Conservation (phyloP, 1,140 invertebrate genomes). For the Apocrypta bakeri region DNA sequence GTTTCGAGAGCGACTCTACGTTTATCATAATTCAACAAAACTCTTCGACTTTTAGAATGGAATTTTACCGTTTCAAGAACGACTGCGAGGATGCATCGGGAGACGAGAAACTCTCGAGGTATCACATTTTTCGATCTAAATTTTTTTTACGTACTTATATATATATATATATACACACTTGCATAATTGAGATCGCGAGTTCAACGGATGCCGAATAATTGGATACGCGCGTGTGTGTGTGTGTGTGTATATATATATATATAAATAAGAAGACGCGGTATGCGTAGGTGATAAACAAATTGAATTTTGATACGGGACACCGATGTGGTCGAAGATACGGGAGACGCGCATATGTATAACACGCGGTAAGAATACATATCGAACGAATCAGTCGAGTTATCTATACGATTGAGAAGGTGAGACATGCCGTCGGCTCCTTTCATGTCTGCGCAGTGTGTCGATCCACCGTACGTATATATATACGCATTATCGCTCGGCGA, state of each 20-base stretch:
- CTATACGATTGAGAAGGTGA: background rate
- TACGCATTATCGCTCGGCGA: background rate
- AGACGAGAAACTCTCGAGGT: too few relatives aligned
- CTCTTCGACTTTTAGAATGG: constrained; percentile 11
- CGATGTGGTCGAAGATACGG: too few relatives aligned
- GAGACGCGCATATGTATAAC: too few relatives aligned
- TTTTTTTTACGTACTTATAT: background rate
- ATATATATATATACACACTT: background rate
- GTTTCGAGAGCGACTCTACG: background rate
- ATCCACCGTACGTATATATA: background rate
- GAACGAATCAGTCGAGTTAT: background rate
- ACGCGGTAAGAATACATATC: background rate
- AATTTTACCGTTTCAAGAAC: constrained; percentile 22
- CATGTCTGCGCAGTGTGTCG: background rate
- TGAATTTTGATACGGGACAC: too few relatives aligned
- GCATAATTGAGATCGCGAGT: too few relatives aligned
- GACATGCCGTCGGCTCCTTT: background rate
- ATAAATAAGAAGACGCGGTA: too few relatives aligned
- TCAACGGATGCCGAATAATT: too few relatives aligned
- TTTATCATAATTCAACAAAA: constrained; percentile 36
- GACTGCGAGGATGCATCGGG: background rate
- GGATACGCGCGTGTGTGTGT: too few relatives aligned
- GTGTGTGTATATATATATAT: too few relatives aligned
- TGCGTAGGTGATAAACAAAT: too few relatives aligned
- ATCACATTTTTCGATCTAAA: too few relatives aligned